Conservation (phyloP, 1,140 invertebrate species). For the Anastrepha obliqua region DNA sequence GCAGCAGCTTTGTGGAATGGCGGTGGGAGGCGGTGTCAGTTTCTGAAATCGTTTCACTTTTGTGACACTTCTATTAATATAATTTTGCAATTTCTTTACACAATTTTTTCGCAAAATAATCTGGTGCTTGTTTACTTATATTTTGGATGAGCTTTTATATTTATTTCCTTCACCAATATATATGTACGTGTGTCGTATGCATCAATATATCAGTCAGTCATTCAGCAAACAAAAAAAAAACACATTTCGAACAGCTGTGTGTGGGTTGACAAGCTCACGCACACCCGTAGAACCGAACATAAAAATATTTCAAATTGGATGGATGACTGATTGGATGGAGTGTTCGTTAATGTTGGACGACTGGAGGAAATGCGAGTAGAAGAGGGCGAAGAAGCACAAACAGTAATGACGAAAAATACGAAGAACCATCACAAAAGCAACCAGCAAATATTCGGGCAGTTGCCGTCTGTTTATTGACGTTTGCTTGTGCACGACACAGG, state of each 20-base stretch:
- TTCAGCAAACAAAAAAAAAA: not conserved
- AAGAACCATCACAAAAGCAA: not conserved
- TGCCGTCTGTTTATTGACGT: slow-evolving; percentile 23
- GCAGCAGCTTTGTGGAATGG: not conserved
- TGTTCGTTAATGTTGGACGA: slow-evolving; percentile 22
- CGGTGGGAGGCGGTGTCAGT: not conserved
- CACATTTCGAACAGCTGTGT: slow-evolving; percentile 29
- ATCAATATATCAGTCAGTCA: not conserved
- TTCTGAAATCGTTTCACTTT: slow-evolving; percentile 41
- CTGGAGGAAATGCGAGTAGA: not conserved
- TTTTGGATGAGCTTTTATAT: not conserved
- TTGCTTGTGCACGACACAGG: slow-evolving; percentile 4
- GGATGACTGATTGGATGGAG: slow-evolving; percentile 51
- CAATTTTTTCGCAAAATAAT: not conserved
- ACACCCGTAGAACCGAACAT: slow-evolving; percentile 14
- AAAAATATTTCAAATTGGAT: slow-evolving; percentile 47
- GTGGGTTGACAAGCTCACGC: slow-evolving; percentile 33
- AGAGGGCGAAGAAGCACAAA: slow-evolving; percentile 3
- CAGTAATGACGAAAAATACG: not conserved
- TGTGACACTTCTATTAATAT: slow-evolving; percentile 17
- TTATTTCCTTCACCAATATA: not conserved
- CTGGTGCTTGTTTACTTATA: not conserved
- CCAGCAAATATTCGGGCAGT: not conserved
- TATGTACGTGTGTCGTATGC: not conserved
- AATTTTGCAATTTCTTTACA: slow-evolving; percentile 19